Percentiles rank a stretch among this genome's conserved stretches.
Evolutionary conservation across 2,888 invertebrate genomes (phyloP).

Genomic region (Ectemnius continuus): DNA sequence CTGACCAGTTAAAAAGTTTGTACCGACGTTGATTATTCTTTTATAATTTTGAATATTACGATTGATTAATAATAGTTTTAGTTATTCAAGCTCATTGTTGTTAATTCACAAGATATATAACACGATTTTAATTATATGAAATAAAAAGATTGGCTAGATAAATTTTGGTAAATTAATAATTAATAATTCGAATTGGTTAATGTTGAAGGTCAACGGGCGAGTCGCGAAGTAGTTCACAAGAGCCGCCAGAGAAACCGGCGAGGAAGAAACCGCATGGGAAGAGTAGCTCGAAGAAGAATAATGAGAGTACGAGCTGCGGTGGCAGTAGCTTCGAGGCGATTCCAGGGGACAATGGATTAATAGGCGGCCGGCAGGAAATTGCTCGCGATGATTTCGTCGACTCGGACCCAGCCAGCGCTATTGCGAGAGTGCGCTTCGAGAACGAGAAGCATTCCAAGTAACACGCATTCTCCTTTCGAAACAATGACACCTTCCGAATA

Average conservation of each 20-base stretch:
- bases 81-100: no score
- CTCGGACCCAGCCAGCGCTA: slow-evolving; percentile 16
- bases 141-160: no score
- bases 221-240: not conserved
- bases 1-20: no score
- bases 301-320: slow-evolving; percentile 18
- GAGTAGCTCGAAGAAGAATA: not conserved
- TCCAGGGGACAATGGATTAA: slow-evolving; percentile 47
- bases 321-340: slow-evolving; percentile 23
- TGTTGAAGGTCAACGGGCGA: slow-evolving; percentile 26
- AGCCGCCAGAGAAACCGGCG: not conserved
- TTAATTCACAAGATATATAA: no score
- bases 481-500: not conserved
- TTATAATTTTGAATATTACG: no score
- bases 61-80: no score
- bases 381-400: slow-evolving; percentile 22
- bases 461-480: not conserved
- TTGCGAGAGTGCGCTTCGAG: slow-evolving; percentile 56
- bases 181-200: not conserved
- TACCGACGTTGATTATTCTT: no score
- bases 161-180: not conserved
- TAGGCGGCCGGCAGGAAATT: slow-evolving; percentile 43
- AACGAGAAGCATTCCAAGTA: slow-evolving; percentile 50
- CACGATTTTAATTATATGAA: no score
- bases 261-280: slow-evolving; percentile 13